These are phyloP conservation scores for Cranoglanis bouderius DNA, from an alignment of 2,113 vertebrate species.

Conservation along the genomic window DNA sequence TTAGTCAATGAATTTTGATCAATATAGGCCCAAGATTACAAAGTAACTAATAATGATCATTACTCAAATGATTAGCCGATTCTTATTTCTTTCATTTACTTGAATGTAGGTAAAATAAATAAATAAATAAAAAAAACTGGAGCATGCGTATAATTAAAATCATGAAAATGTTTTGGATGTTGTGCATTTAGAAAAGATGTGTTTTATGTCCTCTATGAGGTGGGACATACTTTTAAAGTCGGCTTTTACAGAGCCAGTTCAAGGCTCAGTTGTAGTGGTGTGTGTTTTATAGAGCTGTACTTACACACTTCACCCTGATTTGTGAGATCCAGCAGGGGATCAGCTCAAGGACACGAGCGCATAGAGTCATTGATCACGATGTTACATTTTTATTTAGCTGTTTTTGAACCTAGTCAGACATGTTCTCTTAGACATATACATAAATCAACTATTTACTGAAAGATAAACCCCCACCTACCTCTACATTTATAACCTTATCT, in stretches of 20 bases:
- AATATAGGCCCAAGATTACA: conserved; percentile 75
- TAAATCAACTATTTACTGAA: background rate
- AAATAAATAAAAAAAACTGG: background rate
- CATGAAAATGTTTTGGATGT: background rate
- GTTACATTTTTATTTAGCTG: conserved; percentile 28
- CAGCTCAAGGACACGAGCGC: conserved; percentile 40
- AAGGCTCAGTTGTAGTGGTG: conserved; percentile 46
- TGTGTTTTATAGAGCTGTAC: conserved; percentile 42
- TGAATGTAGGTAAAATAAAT: background rate
- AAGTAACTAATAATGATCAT: conserved; percentile 69
- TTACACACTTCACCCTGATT: conserved; percentile 45
- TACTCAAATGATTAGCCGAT: conserved; percentile 59
- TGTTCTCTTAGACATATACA: conserved; percentile 4
- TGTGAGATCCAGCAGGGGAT: conserved; percentile 40
- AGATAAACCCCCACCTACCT: background rate
- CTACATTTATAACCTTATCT: background rate
- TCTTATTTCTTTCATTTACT: background rate
- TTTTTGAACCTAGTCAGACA: background rate
- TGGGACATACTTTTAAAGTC: conserved; percentile 27
- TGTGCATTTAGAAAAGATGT: conserved; percentile 21
- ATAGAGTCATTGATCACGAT: conserved; percentile 30
- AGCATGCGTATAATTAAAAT: conserved; percentile 18
- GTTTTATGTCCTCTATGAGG: conserved; percentile 38
- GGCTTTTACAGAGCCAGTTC: conserved; percentile 34
- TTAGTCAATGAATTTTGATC: conserved; percentile 76